Base-by-base conservation (phyloP, 2,113 vertebrate genomes). In the Rana temporaria region DNA sequence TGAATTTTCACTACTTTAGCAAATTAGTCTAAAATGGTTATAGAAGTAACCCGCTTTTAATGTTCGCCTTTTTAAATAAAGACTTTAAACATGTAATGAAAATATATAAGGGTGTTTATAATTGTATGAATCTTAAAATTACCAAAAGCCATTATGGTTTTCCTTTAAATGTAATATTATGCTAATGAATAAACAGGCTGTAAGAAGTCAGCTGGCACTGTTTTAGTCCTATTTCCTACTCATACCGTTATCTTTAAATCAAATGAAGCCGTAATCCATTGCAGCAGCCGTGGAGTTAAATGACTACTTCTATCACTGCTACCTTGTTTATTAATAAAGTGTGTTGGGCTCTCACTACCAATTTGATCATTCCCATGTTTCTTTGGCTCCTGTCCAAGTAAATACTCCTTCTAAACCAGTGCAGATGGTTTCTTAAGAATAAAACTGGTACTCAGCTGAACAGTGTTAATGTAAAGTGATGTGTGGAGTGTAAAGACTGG, bases 311-410 rank as follows among this genome's bases (percentile, higher is more conserved):
- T 78, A 57, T 71, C 52, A 57, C 70, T 4, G 70, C 70, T 72
- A 66, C 75, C 62, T 55, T 78, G 75, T 78, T 72, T 78, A 66
- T 66, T 78, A 65, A 65, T 53, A 78, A 66, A 78, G 42, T 55
- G 42, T 52, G 62, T 24, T 53, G 32, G 11, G 62, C 60, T 66
- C 75, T 65, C 60, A 52, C 42, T 52, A 66, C 62, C 62, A 78
- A 32, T 64, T 26, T 77, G 20, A 77, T 65, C 20, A 65, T 53
- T 78, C 62, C 75, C 62, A 78, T 66, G 42, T 78, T 78, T 48
- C 52, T 30, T 30, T 78, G 62, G 62, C 75, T 32, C 42, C 42
- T n/a, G 18, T 53, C 22, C 75, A 65, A 32, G 18, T 55, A 72
- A 24, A 78, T 66, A 32, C 20, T 65, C 32, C 42, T 24, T 19